Evolutionary conservation across 2,888 invertebrate genomes (phyloP), one percentile per base, ranked within the genome.

Genomic region (Athalia cordata): DNA sequence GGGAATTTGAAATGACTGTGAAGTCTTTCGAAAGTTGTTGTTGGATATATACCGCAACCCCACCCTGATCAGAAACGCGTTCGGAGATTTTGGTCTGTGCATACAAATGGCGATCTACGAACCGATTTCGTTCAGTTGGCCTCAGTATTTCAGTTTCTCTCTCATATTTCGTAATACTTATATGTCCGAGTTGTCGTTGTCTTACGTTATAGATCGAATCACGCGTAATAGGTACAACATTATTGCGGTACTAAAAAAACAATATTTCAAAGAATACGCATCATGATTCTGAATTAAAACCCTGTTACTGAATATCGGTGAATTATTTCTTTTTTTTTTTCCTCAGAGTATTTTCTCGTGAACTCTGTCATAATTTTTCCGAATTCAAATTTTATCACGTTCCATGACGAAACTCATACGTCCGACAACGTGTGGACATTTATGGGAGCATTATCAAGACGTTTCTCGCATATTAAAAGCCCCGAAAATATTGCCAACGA

Each of bases 41-140:
- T 62, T 43, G 68, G 80, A 79, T 82, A 85, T 85, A 85, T 85
- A 84, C 85, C 83, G 81, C 81, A 62, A 70, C 47, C 79, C 65
- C 82, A 82, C 80, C 80, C 81, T 62, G 75, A 65, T 66, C 65
- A 79, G 77, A 81, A 43, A 77, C 80, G 70, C 65, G 80, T 47
- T 52, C 74, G 62, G 43, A 62, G 67, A 79, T 75, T 75, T 52
- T 15, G 62, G 74, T 80, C 9, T 70, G 64, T 80, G 84, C 83
- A 84, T 84, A 83, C 83, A 81, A 84, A 84, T 77, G 62, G 64
- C 62, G n/a, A 75, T 62, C 75, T 76, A 59, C 57, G 72, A 80
- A 65, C 49, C 81, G 81, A 84, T 82, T 82, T 84, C 83, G 80
- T 84, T 84, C 80, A 77, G 61, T 75, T 78, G 78, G 49, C 64